Evolutionary conservation across 2,888 invertebrate genomes (phyloP).

Genomic region (Dynastes maya): DNA sequence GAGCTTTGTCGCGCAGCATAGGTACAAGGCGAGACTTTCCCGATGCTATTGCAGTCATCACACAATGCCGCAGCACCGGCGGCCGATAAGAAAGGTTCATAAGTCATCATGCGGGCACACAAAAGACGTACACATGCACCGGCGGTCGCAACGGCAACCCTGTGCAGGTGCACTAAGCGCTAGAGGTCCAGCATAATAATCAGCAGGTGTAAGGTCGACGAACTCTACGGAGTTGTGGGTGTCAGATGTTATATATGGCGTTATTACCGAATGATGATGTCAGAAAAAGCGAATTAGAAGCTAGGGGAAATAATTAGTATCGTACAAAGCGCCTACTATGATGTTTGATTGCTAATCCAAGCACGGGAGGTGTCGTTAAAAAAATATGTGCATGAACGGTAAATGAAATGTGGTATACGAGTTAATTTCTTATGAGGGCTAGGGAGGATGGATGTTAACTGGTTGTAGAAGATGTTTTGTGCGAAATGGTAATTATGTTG

Average conservation of each 20-base stretch:
- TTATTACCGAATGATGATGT: not conserved
- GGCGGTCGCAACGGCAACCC: conserved; percentile 18
- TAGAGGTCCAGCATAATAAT: conserved; percentile 59
- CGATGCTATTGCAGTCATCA: not conserved
- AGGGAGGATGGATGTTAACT: not conserved
- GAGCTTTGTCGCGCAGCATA: not conserved
- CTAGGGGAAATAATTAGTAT: not conserved
- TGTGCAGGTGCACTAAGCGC: conserved; percentile 58
- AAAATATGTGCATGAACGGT: too few relatives aligned
- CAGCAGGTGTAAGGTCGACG: conserved; percentile 62
- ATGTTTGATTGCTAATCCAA: too few relatives aligned
- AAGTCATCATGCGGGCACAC: conserved; percentile 54
- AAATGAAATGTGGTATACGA: too few relatives aligned
- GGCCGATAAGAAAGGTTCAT: conserved; percentile 53
- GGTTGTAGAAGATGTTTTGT: too few relatives aligned
- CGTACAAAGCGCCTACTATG: not conserved
- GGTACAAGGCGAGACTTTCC: not conserved
- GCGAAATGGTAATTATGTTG: too few relatives aligned
- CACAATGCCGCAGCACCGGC: not conserved
- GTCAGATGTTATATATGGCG: not conserved
- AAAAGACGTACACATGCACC: conserved; percentile 53
- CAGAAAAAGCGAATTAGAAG: not conserved
- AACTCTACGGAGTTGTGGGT: conserved; percentile 48
- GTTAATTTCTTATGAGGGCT: not conserved
- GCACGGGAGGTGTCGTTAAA: too few relatives aligned